Evolutionary conservation across 2,888 invertebrate species (phyloP).

Genomic region (Sarcophaga caerulescens): DNA sequence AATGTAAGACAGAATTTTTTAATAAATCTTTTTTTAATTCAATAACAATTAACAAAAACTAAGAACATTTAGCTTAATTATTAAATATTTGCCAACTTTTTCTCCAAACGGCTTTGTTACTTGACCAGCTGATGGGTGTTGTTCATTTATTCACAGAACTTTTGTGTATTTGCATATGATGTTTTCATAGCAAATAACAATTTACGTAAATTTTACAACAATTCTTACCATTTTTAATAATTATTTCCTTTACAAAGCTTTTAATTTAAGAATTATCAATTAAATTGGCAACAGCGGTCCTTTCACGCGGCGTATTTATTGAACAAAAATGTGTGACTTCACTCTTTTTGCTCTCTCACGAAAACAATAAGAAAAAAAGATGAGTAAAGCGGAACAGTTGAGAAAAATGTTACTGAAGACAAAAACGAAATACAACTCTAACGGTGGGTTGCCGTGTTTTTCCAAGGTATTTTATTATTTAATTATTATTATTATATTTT

Average conservation of each 20-base stretch:
- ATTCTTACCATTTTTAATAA: conserved; percentile 76
- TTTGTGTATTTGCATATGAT: background rate
- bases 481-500: too few relatives aligned
- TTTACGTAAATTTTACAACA: conserved; percentile 68
- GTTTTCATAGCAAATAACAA: background rate
- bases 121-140: conserved; percentile 38
- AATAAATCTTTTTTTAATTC: background rate
- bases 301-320: conserved; percentile 68
- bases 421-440: too few relatives aligned
- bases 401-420: background rate
- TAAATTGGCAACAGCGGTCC: conserved; percentile 73
- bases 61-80: background rate
- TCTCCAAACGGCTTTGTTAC: background rate
- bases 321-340: conserved; percentile 58
- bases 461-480: too few relatives aligned
- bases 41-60: background rate
- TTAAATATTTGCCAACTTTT: background rate
- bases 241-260: conserved; percentile 45
- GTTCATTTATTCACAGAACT: background rate
- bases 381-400: background rate
- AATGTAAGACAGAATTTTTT: background rate
- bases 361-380: conserved; percentile 28
- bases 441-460: too few relatives aligned
- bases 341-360: conserved; percentile 38
- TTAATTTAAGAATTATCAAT: conserved; percentile 54